phyloP scores from a whole-genome alignment of 2,797 vertebrate genomes.

The Limnodromus scolopaceus region DNA sequence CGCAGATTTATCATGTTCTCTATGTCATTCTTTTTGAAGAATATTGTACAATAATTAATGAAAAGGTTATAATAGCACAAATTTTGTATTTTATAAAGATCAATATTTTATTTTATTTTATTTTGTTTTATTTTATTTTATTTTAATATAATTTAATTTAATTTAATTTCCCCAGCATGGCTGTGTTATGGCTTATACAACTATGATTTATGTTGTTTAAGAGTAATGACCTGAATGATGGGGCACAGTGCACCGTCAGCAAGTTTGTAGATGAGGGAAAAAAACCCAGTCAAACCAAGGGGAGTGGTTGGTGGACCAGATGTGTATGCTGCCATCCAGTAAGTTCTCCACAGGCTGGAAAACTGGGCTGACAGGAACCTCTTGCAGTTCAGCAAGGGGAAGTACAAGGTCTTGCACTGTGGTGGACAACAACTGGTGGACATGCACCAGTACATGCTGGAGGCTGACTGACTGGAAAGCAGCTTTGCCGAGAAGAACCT shows the following conservation, averaged over 20 bases:
- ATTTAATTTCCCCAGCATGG: not conserved
- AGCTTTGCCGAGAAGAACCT: not conserved
- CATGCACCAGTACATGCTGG: not conserved
- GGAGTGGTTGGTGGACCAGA: not conserved
- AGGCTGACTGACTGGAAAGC: not conserved
- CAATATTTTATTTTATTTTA: not conserved
- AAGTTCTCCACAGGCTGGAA: not conserved
- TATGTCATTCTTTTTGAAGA: not conserved
- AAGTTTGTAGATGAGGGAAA: not conserved
- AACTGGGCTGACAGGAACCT: not conserved
- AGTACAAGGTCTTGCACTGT: not conserved
- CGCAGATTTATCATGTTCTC: not conserved
- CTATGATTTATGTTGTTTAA: not conserved
- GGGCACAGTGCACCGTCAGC: not conserved
- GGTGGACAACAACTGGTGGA: fast-evolving
- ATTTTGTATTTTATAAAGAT: not conserved
- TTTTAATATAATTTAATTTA: too few species aligned
- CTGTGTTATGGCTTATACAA: not conserved
- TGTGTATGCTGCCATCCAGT: not conserved
- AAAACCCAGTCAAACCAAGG: not conserved
- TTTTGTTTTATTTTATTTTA: not conserved
- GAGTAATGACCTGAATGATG: not conserved
- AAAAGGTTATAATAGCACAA: not conserved
- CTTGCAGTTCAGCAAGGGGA: not conserved
- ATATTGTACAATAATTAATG: not conserved